phyloP scores from a whole-genome alignment of 2,888 invertebrate species.

The Melikaiella ostensackeni region DNA sequence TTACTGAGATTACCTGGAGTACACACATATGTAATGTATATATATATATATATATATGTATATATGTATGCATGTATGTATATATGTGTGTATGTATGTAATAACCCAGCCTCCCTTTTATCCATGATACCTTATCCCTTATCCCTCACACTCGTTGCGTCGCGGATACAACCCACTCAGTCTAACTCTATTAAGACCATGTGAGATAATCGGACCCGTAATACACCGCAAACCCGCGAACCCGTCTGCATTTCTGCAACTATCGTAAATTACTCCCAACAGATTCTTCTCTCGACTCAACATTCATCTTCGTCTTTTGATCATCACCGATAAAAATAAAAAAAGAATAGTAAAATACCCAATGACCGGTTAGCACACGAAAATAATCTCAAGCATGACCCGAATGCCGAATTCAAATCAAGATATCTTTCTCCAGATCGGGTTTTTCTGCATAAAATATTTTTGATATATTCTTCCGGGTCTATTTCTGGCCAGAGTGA shows the following conservation, averaged over 20 bases:
- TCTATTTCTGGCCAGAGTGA: not conserved
- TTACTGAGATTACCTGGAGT: constrained; percentile 67
- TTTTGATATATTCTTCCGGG: constrained; percentile 3
- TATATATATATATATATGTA: no score
- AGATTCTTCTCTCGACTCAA: constrained; percentile 30
- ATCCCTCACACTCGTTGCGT: constrained; percentile 56
- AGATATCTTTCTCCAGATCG: not conserved
- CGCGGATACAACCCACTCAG: constrained; percentile 51
- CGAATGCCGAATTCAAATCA: constrained; percentile 26
- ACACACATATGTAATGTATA: no score
- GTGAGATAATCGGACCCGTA: constrained; percentile 65
- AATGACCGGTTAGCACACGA: not conserved
- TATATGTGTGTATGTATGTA: constrained; percentile 48
- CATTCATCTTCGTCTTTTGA: constrained; percentile 28
- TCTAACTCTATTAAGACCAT: constrained; percentile 66
- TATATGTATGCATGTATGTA: no score
- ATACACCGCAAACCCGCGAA: constrained; percentile 66
- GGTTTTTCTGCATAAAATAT: not conserved
- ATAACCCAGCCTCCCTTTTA: constrained; percentile 62
- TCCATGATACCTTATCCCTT: constrained; percentile 50
- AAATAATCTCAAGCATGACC: constrained; percentile 10
- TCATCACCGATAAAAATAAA: constrained; percentile 19
- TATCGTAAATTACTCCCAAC: constrained; percentile 62
- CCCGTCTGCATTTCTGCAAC: constrained; percentile 57
- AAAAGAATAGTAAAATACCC: no score